Conservation (phyloP, 2,888 invertebrate species). For the Lamellibrachia columna region DNA sequence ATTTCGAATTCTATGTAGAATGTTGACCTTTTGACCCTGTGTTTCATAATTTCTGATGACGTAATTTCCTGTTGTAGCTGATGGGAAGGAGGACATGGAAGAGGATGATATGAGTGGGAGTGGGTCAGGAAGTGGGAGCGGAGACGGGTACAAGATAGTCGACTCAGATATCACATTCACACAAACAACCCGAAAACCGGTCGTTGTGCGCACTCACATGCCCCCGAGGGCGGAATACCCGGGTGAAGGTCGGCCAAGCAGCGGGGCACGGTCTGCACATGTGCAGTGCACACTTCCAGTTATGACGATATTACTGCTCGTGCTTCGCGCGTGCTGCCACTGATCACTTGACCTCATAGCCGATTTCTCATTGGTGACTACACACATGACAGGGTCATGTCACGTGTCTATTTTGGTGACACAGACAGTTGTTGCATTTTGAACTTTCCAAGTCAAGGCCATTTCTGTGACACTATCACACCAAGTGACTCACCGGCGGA, state of each 20-base stretch:
- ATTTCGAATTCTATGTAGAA: no score
- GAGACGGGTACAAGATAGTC: not conserved
- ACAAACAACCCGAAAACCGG: not conserved
- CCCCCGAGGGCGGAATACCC: not conserved
- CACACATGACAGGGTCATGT: not conserved
- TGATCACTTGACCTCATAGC: not conserved
- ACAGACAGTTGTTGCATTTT: not conserved
- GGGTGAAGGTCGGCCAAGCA: not conserved
- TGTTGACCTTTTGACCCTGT: not conserved
- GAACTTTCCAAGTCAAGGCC: not conserved
- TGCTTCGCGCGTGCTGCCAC: not conserved
- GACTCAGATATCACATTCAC: not conserved
- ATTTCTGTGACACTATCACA: not conserved
- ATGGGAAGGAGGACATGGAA: not conserved
- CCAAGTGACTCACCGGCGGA: not conserved
- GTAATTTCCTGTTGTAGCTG: not conserved
- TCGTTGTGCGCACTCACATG: not conserved
- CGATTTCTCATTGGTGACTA: not conserved
- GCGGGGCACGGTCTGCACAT: not conserved
- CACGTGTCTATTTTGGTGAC: not conserved
- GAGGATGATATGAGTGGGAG: not conserved
- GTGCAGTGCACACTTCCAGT: not conserved
- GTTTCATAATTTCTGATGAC: not conserved
- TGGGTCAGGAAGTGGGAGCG: not conserved
- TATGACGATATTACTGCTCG: not conserved